Evolutionary conservation across 1,140 invertebrate species (phyloP), one percentile per base, ranked within the genome.

Genomic region (Sminthurides bifidus): DNA sequence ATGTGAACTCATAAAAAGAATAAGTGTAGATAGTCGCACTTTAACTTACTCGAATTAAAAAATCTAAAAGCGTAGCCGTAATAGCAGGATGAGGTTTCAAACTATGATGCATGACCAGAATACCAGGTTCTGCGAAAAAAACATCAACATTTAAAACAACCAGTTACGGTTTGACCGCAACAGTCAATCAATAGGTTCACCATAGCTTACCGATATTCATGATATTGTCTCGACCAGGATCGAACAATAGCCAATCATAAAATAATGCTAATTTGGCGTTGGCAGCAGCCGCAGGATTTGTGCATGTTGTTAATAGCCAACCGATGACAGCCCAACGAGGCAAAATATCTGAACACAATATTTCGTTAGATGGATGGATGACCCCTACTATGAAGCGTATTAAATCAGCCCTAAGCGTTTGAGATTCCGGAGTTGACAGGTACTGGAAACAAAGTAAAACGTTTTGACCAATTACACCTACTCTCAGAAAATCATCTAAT

Each of bases 261-360:
- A 98, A 97, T 12, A 97, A 73, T 8, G 92, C 90, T 37, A 97
- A 71, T 75, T 97, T 97, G 19, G 90, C 90, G 79, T 94, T 95
- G 41, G 92, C 87, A 23, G 88, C 86, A 23, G 91, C 91, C 26
- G 93, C 89, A 66, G 84, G 85, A 56, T 88, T 91, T 23, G 92
- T 95, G 71, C 92, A 97, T 19, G 92, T 94, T 19, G 91, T 94
- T 23, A 98, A 77, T 14, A 98, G 78, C 93, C 93, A 97, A 17
- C 93, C 92, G 71, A 97, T 96, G 8, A 98, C 88, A 40, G 93
- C 93, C 93, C 93, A 98, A 60, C 94, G 79, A 57, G 93, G 93
- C 70, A 95, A 94, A 67, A 98, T 92, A 68, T 97, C 93, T n/a
- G 92, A 95, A 71, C 90, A 92, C 10, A 98, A 74, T 52, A 95